Evolutionary conservation across 1,140 invertebrate species (phyloP), one percentile per base, ranked within the genome.

Genomic region (Drosophila bifasciata): DNA sequence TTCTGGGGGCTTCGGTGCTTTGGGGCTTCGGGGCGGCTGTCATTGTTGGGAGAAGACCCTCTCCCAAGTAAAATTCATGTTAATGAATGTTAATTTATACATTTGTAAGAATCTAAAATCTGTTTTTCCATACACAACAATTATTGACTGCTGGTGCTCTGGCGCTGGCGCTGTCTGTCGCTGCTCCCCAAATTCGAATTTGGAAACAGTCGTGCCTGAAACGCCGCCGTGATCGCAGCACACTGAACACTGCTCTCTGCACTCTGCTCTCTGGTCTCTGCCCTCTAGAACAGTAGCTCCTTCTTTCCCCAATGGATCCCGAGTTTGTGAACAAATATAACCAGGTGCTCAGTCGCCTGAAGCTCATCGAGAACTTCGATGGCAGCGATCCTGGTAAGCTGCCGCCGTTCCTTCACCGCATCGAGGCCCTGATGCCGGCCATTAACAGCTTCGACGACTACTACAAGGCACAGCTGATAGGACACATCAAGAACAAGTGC

Each of bases 11-110:
- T 25, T 59, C 11, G 57, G 46, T 25, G 32, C 28, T 19, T 17
- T n/a, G 58, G 16, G 23, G 56, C 44, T 23, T 59, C 15, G 57
- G 45, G 23, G 32, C 28, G 66, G 48, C 32, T 45, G 76, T 36
- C 32, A 36, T 36, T 36, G 32, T 36, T 36, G 32, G 32, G 32
- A 36, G 32, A 36, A 36, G 32, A 36, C 32, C 32, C 32, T 36
- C 32, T 36, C 32, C 32, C 58, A 67, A 70, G 75, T 66, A 78
- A 74, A 88, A 72, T 84, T 88, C 83, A 88, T 83, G 83, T 88
- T 88, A 88, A 88, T 88, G 62, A 83, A 88, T 88, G 83, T 88
- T 88, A 88, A 88, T 88, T 88, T 88, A 85, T 85, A 77, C 81
- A 80, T 85, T 85, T 76, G 76, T 85, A 85, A 85, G 80, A 85